These are phyloP conservation scores for Phalacrocorax aristotelis DNA, from an alignment of 2,113 vertebrate genomes.

Conservation along the genomic window DNA sequence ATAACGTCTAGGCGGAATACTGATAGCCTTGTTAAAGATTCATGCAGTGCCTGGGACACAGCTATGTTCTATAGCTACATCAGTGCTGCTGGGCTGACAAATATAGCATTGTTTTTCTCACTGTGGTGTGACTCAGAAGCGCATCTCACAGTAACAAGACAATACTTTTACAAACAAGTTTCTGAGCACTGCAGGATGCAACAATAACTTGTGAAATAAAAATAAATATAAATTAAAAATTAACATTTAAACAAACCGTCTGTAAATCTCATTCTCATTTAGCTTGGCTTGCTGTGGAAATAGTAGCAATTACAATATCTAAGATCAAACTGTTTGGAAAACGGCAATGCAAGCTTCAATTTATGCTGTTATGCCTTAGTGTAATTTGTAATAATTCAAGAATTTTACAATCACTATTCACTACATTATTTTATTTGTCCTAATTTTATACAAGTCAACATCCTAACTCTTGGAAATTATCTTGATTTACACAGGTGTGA, in stretches of 20 bases:
- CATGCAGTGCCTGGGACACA: slow-evolving; percentile 2
- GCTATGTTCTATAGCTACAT: background rate
- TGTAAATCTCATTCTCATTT: background rate
- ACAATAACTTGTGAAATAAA: background rate
- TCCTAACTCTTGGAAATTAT: background rate
- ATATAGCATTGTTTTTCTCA: slow-evolving; percentile 20
- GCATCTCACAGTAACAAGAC: background rate
- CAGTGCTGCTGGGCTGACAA: background rate
- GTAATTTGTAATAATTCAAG: background rate
- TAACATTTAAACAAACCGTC: background rate
- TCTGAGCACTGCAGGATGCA: background rate
- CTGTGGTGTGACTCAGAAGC: background rate
- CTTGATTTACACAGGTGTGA: background rate
- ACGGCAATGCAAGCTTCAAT: background rate
- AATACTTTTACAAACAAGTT: background rate
- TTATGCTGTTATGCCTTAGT: background rate
- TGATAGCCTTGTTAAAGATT: slow-evolving; percentile 61
- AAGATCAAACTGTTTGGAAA: background rate
- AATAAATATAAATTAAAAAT: background rate
- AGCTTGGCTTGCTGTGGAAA: background rate
- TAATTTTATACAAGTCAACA: background rate
- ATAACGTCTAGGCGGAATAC: background rate
- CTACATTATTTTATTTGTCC: background rate
- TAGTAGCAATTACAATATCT: background rate
- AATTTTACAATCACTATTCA: background rate